A percentile compares a stretch with the other conserved stretches of the same genome.
Evolutionary conservation across 2,113 vertebrate genomes (phyloP).

Genomic region (Fulica atra): DNA sequence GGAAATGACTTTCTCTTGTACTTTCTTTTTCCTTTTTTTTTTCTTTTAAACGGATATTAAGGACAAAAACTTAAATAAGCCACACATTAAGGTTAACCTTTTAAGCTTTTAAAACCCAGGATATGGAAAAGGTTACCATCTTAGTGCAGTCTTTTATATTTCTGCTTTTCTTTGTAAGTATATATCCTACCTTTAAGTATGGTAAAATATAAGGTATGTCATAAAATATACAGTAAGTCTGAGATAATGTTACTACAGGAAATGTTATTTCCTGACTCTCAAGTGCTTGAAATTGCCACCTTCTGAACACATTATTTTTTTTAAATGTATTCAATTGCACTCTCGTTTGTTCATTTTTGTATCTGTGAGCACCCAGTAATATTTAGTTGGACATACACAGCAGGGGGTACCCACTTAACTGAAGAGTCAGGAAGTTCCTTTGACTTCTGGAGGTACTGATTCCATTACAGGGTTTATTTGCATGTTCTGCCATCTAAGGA

Average conservation of each 20-base stretch:
- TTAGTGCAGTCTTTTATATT: not conserved
- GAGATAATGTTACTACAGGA: slow-evolving; percentile 34
- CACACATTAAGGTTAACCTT: not conserved
- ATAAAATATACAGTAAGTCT: slow-evolving; percentile 18
- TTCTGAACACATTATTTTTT: not conserved
- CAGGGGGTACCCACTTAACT: not conserved
- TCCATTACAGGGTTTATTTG: not conserved
- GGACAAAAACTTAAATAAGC: not conserved
- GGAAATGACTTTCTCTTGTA: not conserved
- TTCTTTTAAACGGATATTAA: not conserved
- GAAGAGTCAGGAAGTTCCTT: not conserved
- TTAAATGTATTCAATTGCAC: not conserved
- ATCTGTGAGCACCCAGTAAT: not conserved
- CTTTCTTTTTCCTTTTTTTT: not conserved
- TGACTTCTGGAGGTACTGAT: not conserved
- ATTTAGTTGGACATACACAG: not conserved
- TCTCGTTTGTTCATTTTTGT: not conserved
- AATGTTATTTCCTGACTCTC: slow-evolving; percentile 3
- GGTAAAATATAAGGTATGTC: not conserved
- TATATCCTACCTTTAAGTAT: not conserved
- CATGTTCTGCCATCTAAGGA: not conserved
- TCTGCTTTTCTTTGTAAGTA: not conserved
- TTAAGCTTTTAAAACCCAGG: not conserved
- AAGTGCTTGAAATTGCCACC: not conserved
- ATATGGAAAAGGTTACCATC: not conserved